Evolutionary conservation across 2,797 vertebrate genomes (phyloP).

Genomic region (Pachyuromys duprasi): DNA sequence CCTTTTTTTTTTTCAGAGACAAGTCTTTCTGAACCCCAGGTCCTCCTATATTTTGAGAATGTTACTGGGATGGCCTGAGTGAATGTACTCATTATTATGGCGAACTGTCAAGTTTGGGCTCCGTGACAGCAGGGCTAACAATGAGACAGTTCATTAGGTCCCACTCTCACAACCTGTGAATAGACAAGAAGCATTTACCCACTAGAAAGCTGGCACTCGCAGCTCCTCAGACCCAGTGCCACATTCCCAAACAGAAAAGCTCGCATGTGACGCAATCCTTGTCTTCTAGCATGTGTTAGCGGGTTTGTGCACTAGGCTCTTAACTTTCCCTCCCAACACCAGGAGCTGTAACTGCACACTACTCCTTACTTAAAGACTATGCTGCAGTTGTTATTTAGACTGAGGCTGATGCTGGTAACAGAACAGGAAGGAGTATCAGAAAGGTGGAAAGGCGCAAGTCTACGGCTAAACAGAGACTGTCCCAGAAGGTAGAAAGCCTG

Average conservation of each 20-base stretch:
- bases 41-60: neutral
- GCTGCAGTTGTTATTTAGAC: neutral
- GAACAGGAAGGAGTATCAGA: neutral
- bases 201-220: neutral
- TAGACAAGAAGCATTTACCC: neutral
- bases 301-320: neutral
- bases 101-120: neutral
- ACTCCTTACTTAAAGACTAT: neutral
- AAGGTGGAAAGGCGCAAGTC: neutral
- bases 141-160: neutral
- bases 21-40: neutral
- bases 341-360: neutral
- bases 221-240: neutral
- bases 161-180: neutral
- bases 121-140: neutral
- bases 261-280: neutral
- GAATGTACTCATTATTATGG: neutral
- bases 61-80: conserved; percentile 36
- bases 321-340: neutral
- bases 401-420: conserved; percentile 17
- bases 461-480: conserved; percentile 1
- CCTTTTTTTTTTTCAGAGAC: neutral
- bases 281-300: neutral
- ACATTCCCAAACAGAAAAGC: neutral
- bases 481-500: conserved; percentile 20